Conservation (phyloP, 2,797 vertebrate genomes). For the Hybognathus amarus region DNA sequence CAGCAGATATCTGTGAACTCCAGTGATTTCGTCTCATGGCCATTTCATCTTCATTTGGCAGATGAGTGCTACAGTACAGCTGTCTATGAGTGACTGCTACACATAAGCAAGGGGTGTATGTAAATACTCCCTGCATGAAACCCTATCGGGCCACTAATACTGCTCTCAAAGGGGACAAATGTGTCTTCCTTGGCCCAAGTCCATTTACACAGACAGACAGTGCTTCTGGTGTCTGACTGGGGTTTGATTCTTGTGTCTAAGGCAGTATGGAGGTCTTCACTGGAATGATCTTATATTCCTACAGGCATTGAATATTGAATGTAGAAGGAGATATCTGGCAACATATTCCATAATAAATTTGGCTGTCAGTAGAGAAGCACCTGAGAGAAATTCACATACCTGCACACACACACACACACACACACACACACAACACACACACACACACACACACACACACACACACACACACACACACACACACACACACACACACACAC, state of each 20-base stretch:
- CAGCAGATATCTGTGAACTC: conserved; percentile 53
- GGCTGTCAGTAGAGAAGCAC: conserved; percentile 15
- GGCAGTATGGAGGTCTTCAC: background rate
- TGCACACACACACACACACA: conserved; percentile 51
- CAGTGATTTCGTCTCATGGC: conserved; percentile 44
- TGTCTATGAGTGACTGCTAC: conserved; percentile 63
- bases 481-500: conserved; percentile 49
- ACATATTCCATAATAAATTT: conserved; percentile 21
- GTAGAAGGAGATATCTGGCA: conserved; percentile 10
- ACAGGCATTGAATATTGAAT: background rate
- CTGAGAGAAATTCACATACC: conserved; percentile 43
- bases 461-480: conserved; percentile 48
- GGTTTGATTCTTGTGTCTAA: conserved; percentile 2
- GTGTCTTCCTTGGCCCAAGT: conserved; percentile 61
- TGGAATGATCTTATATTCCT: background rate
- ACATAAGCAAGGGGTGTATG: conserved; percentile 61
- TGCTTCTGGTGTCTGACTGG: conserved; percentile 58
- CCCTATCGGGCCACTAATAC: conserved; percentile 76
- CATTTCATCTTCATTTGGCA: conserved; percentile 40
- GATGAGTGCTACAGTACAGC: conserved; percentile 56
- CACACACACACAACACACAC: conserved; percentile 56
- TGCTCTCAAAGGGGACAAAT: conserved; percentile 70
- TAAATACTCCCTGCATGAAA: conserved; percentile 63
- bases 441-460: conserved; percentile 46
- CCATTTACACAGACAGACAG: conserved; percentile 65